Conservation (phyloP, 2,888 invertebrate species). For the Busseola fusca region DNA sequence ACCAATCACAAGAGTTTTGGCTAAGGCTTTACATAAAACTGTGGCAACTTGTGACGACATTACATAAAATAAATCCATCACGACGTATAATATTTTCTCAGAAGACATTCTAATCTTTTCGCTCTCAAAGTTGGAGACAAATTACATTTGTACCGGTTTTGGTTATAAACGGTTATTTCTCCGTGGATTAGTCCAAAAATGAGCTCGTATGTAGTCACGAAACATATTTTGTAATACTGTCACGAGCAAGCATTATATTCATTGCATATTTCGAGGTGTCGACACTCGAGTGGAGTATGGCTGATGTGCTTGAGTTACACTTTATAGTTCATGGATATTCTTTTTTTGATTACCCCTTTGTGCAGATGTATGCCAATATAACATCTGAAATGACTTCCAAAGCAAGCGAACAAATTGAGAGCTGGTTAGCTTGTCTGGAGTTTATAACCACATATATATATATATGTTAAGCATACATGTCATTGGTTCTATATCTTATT, state of each 20-base stretch:
- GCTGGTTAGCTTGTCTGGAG: not conserved
- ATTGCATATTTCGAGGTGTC: conserved; percentile 38
- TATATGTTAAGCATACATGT: not conserved
- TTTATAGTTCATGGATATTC: conserved; percentile 6
- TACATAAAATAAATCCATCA: conserved; percentile 14
- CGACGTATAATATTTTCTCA: not conserved
- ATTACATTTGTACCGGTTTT: conserved; percentile 38
- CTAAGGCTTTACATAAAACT: not conserved
- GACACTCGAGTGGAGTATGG: not conserved
- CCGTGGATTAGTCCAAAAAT: conserved; percentile 38
- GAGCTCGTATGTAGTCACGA: conserved; percentile 40
- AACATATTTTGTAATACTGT: conserved; percentile 16
- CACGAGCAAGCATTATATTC: conserved; percentile 41
- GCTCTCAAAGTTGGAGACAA: conserved; percentile 13
- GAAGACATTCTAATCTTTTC: conserved; percentile 35
- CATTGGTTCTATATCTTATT: not conserved
- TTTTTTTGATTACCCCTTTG: not conserved
- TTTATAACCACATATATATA: not conserved
- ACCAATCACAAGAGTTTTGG: not conserved
- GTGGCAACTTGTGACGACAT: not conserved
- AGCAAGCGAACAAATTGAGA: not conserved
- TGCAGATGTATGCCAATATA: not conserved
- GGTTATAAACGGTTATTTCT: conserved; percentile 48
- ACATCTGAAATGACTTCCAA: not conserved
- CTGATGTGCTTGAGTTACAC: conserved; percentile 17